Percentiles rank a stretch among this genome's conserved stretches.
Conservation (phyloP, 2,888 invertebrate genomes). For the Eilema depressum region DNA sequence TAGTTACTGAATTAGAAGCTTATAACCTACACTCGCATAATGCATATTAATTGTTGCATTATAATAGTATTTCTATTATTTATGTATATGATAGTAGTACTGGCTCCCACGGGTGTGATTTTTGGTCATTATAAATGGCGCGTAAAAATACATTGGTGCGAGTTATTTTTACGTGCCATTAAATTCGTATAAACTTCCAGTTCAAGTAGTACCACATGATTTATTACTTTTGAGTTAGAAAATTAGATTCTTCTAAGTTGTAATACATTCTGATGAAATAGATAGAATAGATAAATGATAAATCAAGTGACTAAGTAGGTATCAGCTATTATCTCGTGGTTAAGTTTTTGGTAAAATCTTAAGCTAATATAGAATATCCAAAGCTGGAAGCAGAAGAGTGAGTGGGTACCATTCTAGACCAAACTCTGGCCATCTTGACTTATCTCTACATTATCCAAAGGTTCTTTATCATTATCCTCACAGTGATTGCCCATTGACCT, state of each 20-base stretch:
- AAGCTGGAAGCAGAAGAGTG: too few relatives aligned
- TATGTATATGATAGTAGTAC: conserved; percentile 29
- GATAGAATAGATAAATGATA: not conserved
- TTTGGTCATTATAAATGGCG: conserved; percentile 40
- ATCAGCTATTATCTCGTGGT: too few relatives aligned
- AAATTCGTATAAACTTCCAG: conserved; percentile 30
- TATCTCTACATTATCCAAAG: too few relatives aligned
- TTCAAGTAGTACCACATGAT: conserved; percentile 21
- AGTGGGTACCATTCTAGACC: too few relatives aligned
- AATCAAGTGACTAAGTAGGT: too few relatives aligned
- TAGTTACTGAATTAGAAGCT: too few relatives aligned
- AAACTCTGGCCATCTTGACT: too few relatives aligned
- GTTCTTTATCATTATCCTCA: too few relatives aligned
- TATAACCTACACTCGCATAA: too few relatives aligned
- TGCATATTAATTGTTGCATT: not conserved
- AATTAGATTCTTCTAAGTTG: not conserved
- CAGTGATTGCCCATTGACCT: too few relatives aligned
- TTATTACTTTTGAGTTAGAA: not conserved
- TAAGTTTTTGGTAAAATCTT: too few relatives aligned
- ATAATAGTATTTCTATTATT: not conserved
- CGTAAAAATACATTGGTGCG: conserved; percentile 19
- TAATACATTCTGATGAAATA: not conserved
- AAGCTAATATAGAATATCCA: too few relatives aligned
- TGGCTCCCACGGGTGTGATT: conserved; percentile 43
- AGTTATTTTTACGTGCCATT: conserved; percentile 47